Percentiles rank a stretch among this genome's conserved stretches.
These are phyloP conservation scores for Ophion ellenae DNA, from an alignment of 2,888 invertebrate species.

Conservation along the genomic window DNA sequence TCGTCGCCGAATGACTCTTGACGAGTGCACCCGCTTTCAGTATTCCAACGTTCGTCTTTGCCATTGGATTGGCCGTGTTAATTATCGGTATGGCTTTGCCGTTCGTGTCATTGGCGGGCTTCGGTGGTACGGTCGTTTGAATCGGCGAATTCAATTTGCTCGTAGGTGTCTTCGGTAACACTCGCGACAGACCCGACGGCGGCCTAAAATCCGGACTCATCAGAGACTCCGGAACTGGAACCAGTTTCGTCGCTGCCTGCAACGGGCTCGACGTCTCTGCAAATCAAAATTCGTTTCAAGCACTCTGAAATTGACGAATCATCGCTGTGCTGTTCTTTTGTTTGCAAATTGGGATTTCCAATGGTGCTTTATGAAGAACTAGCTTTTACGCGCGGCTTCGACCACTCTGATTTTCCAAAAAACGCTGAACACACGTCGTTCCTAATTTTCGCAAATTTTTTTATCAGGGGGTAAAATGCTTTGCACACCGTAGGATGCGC, in stretches of 20 bases:
- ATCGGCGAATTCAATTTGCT: slow-evolving; percentile 80
- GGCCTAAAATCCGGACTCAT: slow-evolving; percentile 92
- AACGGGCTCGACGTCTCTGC: slow-evolving; percentile 86
- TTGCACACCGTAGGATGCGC: too few relatives aligned
- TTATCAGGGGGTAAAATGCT: too few relatives aligned
- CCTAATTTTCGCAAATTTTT: too few relatives aligned
- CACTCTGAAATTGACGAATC: not conserved
- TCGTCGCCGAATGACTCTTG: slow-evolving; percentile 79
- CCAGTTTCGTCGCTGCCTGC: slow-evolving; percentile 93
- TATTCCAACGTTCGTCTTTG: slow-evolving; percentile 74
- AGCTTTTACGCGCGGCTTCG: too few relatives aligned
- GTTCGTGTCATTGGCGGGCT: slow-evolving; percentile 73
- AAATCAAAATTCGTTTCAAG: slow-evolving; percentile 43
- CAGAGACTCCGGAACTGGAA: slow-evolving; percentile 93
- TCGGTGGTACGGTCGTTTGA: slow-evolving; percentile 77
- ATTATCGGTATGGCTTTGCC: slow-evolving; percentile 77
- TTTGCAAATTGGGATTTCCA: not conserved
- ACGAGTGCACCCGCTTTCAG: slow-evolving; percentile 76
- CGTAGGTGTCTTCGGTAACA: slow-evolving; percentile 77
- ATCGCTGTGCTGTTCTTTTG: not conserved
- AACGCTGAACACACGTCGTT: too few relatives aligned
- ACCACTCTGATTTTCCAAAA: too few relatives aligned
- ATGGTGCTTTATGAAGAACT: not conserved
- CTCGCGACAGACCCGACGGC: slow-evolving; percentile 78
- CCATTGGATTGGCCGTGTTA: slow-evolving; percentile 78